Evolutionary conservation across 2,113 vertebrate species (phyloP).

Genomic region (Cephalopterus ornatus): DNA sequence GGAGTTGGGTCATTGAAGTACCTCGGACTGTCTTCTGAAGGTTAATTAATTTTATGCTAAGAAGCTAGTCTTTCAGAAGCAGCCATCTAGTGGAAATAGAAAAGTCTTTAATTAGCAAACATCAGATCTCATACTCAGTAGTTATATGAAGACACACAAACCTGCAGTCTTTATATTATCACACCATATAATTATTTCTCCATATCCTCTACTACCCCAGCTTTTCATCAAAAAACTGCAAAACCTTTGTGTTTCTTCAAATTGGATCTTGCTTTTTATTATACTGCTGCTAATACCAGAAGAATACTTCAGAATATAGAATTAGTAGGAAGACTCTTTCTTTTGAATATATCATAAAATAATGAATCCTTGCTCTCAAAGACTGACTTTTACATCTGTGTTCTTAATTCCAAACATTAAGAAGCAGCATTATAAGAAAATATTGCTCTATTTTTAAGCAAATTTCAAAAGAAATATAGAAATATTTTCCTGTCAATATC

Average conservation of each 20-base stretch:
- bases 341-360: background rate
- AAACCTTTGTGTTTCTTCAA: background rate
- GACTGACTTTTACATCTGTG: background rate
- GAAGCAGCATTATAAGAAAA: background rate
- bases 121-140: background rate
- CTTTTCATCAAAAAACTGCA: background rate
- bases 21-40: background rate
- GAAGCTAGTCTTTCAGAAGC: conserved; percentile 12
- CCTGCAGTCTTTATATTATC: background rate
- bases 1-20: background rate
- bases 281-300: background rate
- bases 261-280: conserved; percentile 18
- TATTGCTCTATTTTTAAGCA: background rate
- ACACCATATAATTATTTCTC: conserved; percentile 15
- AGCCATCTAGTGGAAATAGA: conserved; percentile 31
- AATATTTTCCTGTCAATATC: background rate
- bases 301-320: background rate
- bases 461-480: background rate
- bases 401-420: background rate
- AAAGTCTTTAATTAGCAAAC: conserved; percentile 54
- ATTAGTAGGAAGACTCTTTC: background rate
- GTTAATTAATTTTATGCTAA: conserved; percentile 66
- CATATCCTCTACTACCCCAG: background rate
- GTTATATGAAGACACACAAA: conserved; percentile 7
- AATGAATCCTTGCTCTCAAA: background rate